A percentile compares a stretch with the other conserved stretches of the same genome.
Evolutionary conservation across 92 coral and sea anemone genomes (phyloP).

Genomic region (Parazoanthus darwini): DNA sequence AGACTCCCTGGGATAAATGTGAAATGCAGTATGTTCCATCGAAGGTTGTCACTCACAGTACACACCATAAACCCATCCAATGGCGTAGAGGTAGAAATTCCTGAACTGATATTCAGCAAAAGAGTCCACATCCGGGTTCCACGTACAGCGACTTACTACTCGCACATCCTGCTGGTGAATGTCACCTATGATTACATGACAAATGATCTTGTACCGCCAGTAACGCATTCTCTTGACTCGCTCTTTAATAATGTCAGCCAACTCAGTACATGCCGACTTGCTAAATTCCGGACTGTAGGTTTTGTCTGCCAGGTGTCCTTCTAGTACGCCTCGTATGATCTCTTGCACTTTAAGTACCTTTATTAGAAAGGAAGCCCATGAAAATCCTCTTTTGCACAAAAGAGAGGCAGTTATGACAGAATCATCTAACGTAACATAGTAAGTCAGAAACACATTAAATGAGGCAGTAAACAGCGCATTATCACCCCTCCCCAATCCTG

Average conservation of each 20-base stretch:
- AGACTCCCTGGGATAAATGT: not conserved
- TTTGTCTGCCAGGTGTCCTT: slow-evolving; percentile 67
- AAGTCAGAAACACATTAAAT: no score
- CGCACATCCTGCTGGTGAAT: slow-evolving; percentile 78
- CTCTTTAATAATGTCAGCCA: slow-evolving; percentile 82
- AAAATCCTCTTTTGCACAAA: no score
- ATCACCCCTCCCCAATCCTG: no score
- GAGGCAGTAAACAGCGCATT: no score
- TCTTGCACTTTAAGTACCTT: slow-evolving; percentile 81
- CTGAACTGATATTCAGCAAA: slow-evolving; percentile 78
- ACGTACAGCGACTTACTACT: slow-evolving; percentile 81
- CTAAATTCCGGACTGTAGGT: slow-evolving; percentile 76
- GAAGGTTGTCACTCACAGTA: slow-evolving; percentile 63
- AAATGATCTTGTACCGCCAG: slow-evolving; percentile 87
- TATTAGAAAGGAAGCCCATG: not conserved
- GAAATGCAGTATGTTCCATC: not conserved
- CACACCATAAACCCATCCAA: slow-evolving; percentile 86
- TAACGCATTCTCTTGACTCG: slow-evolving; percentile 88
- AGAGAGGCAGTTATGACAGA: not conserved
- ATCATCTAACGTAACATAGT: no score
- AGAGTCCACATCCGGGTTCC: slow-evolving; percentile 83
- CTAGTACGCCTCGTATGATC: slow-evolving; percentile 79
- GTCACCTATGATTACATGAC: slow-evolving; percentile 92
- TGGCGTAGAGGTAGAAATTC: slow-evolving; percentile 75
- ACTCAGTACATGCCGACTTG: slow-evolving; percentile 53